Base-by-base conservation (phyloP, 2,797 vertebrate species). In the Cossypha caffra region DNA sequence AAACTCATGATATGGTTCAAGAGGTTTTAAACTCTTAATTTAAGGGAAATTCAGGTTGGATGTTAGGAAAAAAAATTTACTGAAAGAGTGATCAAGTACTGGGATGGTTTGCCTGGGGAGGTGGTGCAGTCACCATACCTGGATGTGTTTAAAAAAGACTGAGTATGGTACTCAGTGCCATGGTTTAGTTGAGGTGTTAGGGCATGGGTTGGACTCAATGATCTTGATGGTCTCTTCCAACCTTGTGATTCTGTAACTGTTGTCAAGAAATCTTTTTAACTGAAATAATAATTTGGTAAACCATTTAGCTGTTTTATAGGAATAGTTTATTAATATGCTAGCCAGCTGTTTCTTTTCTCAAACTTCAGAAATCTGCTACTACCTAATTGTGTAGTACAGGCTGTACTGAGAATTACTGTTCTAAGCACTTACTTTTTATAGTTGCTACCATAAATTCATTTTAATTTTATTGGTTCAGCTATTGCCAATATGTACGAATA, bases 191-290 rank as follows among this genome's bases (percentile, higher is more conserved):
- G 26, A 50, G 11, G 37, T 38, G 37, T 38, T 38, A 38, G 37
- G 12, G 16, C 5, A 16, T 58, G 26, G 26, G 12, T 18, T 73
- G 33, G 33, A 37, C 6, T 47, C 1, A 0, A 4, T 50, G 28
- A 24, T 38, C 33, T 31, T 59, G 8, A 37, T 48, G 33, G 21
- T 48, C 43, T 48, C 71, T 48, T 48, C 33, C 33, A 74, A 7
- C 21, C 6, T 11, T 37, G 54, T 73, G 42, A 45, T 37, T 58
- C 55, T 59, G 33, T 48, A 74, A 66, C n/a, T 38, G 2, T 74
- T 21, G 3, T 84, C n/a, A 75, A 59, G 47, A 85, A 72, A 10
- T 86, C 50, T 76, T 89, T 76, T 47, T 20, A 51, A 55, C 29
- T 42, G 17, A 25, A 86, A 21, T 50, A 86, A 33, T 57, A 28